Evolutionary conservation across 2,888 invertebrate species (phyloP), one percentile per base, ranked within the genome.

Genomic region (Beris morrisii): DNA sequence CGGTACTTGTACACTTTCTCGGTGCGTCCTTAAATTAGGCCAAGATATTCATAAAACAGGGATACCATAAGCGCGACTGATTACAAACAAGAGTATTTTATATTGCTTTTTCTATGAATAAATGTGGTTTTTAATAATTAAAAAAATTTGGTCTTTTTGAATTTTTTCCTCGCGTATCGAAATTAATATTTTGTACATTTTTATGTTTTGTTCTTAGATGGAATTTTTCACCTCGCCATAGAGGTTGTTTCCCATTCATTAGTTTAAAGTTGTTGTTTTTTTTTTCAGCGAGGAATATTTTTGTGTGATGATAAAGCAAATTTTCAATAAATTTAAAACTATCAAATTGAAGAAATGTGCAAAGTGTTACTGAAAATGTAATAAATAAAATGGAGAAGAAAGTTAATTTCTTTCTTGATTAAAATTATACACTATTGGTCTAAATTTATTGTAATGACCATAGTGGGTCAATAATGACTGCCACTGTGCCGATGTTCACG

Each of bases 381-480:
- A 15, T 48, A 15, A 15, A 48, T 48, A 9, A 9, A 15, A 15
- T 11, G 6, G 6, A n/a, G 3, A 3, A 15, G 6, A 11, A 6
- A 48, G 5, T 6, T 6, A 48, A 6, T 2, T 48, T 7, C 7
- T 38, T 38, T 38, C 5, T 38, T 38, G 9, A 3, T 38, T 38
- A 38, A n/a, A 55, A 61, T 12, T 48, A 7, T 52, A 38, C 38
- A 28, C 67, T 74, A 75, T 72, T 79, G 75, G 73, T 81, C 81
- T 76, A 81, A 75, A 71, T 80, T 81, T 70, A 81, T 81, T 73
- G 81, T 80, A 64, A 81, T 79, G 71, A 81, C 75, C 81, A 80
- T 80, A 72, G 79, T 79, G 56, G 69, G 71, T 81, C 80, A 81
- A 77, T 81, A 81, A 71, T 81, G 79, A 71, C 77, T 76, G 38